Base-by-base conservation (phyloP, 2,113 vertebrate genomes). In the Rousettus leschenaultii region DNA sequence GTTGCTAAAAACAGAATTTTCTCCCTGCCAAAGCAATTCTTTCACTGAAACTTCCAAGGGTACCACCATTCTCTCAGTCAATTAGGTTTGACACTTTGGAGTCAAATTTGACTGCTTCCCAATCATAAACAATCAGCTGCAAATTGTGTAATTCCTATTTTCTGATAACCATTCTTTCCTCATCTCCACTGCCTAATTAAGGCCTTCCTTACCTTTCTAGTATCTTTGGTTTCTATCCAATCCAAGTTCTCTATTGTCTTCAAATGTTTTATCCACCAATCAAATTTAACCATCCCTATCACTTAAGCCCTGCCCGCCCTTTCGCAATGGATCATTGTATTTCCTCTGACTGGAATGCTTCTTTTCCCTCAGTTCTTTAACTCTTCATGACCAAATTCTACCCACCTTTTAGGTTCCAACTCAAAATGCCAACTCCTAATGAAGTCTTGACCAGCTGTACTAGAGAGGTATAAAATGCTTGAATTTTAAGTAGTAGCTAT, bases 211-310 rank as follows among this genome's bases (percentile, higher is more conserved):
- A 92, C 24, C 70, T 83, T 86, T 77, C 70, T 74, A 68, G 16
- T 43, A 90, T 74, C 45, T 86, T 14, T 88, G 15, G 35, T 86
- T 21, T 79, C 65, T 94, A 65, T 77, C 53, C 26, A 79, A 90
- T 22, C 43, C 48, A 96, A 21, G 28, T 86, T 79, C 19, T 85
- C 43, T 85, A 26, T 45, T 68, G 19, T 71, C 45, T 78, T 84
- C 53, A 80, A 59, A 79, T 91, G 55, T 68, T 63, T 88, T 70
- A 88, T 15, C 11, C 28, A 90, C 26, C n/a, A 65, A 71, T 68
- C 59, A 91, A 80, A 95, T 80, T 30, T 74, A 95, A 94, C 35
- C 53, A 65, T 71, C 45, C n/a, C 95, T 57, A 79, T 26, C 43
- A 68, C 18, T 24, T 24, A 70, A 59, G 28, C 13, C 16, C 26